These are phyloP conservation scores for Desoria tigrina DNA, from an alignment of 2,888 invertebrate species.

Conservation along the genomic window DNA sequence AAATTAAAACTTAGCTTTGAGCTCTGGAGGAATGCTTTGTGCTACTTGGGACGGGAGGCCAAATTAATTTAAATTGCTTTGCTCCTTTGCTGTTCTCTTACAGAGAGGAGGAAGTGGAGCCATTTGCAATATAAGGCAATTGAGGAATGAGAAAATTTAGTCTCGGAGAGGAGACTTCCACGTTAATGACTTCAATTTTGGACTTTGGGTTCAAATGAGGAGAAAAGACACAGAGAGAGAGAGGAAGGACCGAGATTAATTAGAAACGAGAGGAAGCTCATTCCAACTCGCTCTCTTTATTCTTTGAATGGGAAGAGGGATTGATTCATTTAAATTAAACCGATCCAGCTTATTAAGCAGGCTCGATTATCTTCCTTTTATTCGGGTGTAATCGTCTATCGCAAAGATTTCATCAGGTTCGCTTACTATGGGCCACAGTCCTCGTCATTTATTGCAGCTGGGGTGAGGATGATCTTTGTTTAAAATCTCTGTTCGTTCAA, in stretches of 20 bases:
- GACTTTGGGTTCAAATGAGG: slow-evolving; percentile 18
- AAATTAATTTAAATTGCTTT: slow-evolving; percentile 27
- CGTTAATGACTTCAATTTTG: slow-evolving; percentile 27
- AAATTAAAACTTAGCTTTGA: slow-evolving; percentile 23
- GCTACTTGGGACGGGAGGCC: slow-evolving; percentile 9
- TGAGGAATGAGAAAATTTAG: slow-evolving; percentile 14
- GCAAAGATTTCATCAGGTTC: slow-evolving; percentile 24
- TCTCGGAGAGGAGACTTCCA: slow-evolving; percentile 5
- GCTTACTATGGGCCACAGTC: neutral
- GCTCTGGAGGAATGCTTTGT: slow-evolving; percentile 20
- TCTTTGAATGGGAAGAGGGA: slow-evolving; percentile 21
- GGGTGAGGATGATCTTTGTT: slow-evolving; percentile 11
- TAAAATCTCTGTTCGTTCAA: neutral
- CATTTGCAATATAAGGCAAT: slow-evolving; percentile 1
- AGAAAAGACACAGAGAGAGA: slow-evolving; percentile 13
- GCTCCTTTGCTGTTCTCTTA: neutral
- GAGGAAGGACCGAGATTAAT: slow-evolving; percentile 15
- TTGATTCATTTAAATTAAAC: slow-evolving; percentile 39
- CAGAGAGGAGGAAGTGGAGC: neutral
- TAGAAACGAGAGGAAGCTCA: slow-evolving; percentile 6
- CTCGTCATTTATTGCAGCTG: neutral
- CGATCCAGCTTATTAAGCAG: slow-evolving; percentile 41
- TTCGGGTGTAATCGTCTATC: slow-evolving; percentile 41
- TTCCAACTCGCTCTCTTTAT: slow-evolving; percentile 5
- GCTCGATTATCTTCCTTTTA: slow-evolving; percentile 44